phyloP scores from a whole-genome alignment of 2,113 vertebrate species.

The Felis chaus region DNA sequence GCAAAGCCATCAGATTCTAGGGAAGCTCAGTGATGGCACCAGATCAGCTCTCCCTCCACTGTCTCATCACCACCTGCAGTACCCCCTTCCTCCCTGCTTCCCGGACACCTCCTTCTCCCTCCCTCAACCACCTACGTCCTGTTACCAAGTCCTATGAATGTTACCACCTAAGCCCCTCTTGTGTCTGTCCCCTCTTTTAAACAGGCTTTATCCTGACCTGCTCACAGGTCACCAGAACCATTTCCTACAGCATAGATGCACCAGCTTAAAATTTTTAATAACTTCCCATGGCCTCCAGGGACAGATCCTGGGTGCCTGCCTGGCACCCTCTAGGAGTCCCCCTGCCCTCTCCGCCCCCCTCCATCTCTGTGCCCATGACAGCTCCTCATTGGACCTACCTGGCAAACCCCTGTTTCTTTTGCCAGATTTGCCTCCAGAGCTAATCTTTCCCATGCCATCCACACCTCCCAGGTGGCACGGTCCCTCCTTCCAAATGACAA shows the following conservation, averaged over 20 bases:
- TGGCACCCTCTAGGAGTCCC: not conserved
- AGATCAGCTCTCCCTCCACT: not conserved
- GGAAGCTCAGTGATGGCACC: not conserved
- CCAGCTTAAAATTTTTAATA: not conserved
- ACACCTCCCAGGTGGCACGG: not conserved
- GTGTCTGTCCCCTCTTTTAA: not conserved
- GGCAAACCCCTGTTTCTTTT: not conserved
- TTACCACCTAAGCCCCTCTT: not conserved
- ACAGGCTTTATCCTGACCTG: not conserved
- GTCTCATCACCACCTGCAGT: not conserved
- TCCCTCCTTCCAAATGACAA: not conserved
- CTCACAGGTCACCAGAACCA: not conserved
- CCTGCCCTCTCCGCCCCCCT: rapidly evolving
- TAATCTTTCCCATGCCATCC: not conserved
- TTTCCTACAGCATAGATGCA: not conserved
- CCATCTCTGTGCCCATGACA: not conserved
- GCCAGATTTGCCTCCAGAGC: not conserved
- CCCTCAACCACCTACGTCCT: rapidly evolving
- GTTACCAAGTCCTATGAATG: not conserved
- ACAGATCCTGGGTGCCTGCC: not conserved
- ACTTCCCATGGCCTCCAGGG: not conserved
- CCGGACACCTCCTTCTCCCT: not conserved
- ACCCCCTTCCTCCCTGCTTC: not conserved
- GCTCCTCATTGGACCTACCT: not conserved
- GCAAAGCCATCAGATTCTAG: not conserved